A percentile compares a stretch with the other conserved stretches of the same genome.
Conservation (phyloP, 2,797 vertebrate genomes). For the Phoebastria nigripes region DNA sequence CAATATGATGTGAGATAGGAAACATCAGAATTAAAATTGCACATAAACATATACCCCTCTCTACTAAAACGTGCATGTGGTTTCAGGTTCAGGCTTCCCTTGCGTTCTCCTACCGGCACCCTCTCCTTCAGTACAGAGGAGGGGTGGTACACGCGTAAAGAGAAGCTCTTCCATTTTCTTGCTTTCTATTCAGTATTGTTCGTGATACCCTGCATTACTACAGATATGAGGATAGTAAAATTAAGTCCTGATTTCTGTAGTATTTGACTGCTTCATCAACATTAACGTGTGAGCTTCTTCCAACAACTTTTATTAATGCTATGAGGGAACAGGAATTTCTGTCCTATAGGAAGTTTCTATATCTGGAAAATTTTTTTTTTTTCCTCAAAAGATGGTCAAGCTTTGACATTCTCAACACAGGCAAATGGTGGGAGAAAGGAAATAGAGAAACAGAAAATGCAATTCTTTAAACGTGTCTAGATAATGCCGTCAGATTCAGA, state of each 20-base stretch:
- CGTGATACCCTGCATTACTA: not conserved
- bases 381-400: not conserved
- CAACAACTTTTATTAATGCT: not conserved
- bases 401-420: not conserved
- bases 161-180: not conserved
- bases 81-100: not conserved
- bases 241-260: not conserved
- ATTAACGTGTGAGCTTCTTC: fast-evolving
- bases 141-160: too few species aligned
- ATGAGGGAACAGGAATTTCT: not conserved
- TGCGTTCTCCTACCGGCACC: fast-evolving
- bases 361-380: not conserved
- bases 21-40: not conserved
- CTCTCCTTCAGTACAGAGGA: not conserved
- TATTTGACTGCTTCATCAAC: not conserved
- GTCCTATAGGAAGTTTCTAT: fast-evolving
- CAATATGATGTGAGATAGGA: not conserved
- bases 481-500: not conserved
- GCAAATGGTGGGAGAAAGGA: not conserved
- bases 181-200: not conserved
- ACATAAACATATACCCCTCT: not conserved
- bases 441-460: not conserved
- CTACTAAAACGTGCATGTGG: fast-evolving
- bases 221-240: not conserved
- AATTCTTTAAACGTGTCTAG: not conserved